Evolutionary conservation across 1,140 invertebrate genomes (phyloP).

Genomic region (Bombus difficillimus): DNA sequence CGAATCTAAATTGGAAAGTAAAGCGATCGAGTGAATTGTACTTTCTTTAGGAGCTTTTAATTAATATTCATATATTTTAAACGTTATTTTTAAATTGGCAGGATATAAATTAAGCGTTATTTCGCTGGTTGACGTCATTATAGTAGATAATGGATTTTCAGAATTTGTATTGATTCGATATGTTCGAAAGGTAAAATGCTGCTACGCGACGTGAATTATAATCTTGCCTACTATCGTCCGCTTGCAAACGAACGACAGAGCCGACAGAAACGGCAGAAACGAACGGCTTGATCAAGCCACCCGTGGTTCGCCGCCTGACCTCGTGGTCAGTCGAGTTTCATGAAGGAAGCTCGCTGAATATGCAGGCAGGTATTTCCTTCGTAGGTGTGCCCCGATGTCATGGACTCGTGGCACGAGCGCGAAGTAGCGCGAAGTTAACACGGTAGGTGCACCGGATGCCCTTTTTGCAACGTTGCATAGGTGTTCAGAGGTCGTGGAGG

Average conservation of each 20-base stretch:
- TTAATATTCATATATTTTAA: too few relatives aligned
- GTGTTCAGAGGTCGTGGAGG: slow-evolving; percentile 44
- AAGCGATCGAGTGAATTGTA: too few relatives aligned
- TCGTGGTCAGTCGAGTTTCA: slow-evolving; percentile 52
- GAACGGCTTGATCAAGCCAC: slow-evolving; percentile 10
- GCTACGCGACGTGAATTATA: background rate
- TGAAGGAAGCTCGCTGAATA: slow-evolving; percentile 63
- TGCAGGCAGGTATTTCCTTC: slow-evolving; percentile 63
- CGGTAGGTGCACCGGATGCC: slow-evolving; percentile 70
- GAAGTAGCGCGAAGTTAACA: slow-evolving; percentile 58
- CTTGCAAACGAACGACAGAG: background rate
- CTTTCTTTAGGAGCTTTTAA: background rate
- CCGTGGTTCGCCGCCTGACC: too few relatives aligned
- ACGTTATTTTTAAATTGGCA: too few relatives aligned
- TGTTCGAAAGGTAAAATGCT: too few relatives aligned
- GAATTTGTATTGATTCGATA: too few relatives aligned
- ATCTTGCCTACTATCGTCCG: background rate
- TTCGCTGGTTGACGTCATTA: too few relatives aligned
- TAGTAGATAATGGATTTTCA: too few relatives aligned
- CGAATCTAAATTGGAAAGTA: background rate
- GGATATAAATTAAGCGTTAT: too few relatives aligned
- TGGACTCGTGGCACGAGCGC: slow-evolving; percentile 60
- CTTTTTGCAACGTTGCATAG: slow-evolving; percentile 42
- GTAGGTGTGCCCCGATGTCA: slow-evolving; percentile 72
- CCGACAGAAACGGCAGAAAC: background rate